Evolutionary conservation across 2,113 vertebrate genomes (phyloP).

Genomic region (Malurus melanocephalus): DNA sequence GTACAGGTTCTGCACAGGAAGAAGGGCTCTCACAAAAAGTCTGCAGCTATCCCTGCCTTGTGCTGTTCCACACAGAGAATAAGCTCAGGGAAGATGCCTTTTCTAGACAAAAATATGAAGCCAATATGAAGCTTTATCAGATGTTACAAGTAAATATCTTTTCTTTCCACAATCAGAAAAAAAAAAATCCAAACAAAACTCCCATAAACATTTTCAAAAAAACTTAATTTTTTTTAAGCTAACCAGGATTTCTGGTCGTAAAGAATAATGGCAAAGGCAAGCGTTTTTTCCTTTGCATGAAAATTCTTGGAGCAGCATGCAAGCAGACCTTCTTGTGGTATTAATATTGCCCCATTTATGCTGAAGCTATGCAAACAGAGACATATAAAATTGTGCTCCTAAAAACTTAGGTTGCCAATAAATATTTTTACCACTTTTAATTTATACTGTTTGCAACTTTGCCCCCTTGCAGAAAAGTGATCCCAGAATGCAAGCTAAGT

Average conservation of each 20-base stretch:
- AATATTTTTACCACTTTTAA: slow-evolving; percentile 42
- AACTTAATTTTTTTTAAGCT: background rate
- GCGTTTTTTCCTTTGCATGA: background rate
- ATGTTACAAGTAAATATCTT: background rate
- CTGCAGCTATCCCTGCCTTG: background rate
- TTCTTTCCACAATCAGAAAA: background rate
- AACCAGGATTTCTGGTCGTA: background rate
- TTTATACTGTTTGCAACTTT: background rate
- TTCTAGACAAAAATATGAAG: background rate
- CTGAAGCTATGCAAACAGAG: slow-evolving; percentile 59
- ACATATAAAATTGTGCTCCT: slow-evolving; percentile 63
- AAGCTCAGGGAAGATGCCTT: background rate
- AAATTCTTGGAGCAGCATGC: slow-evolving; percentile 66
- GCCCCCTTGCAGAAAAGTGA: background rate
- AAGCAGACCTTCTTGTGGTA: slow-evolving; percentile 59
- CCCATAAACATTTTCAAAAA: background rate
- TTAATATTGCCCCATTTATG: slow-evolving; percentile 62
- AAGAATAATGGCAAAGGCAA: slow-evolving; percentile 14
- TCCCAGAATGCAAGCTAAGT: background rate
- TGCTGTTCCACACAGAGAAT: background rate
- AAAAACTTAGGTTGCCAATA: slow-evolving; percentile 46
- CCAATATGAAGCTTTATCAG: background rate
- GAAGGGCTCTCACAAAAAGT: background rate
- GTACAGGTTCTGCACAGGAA: background rate
- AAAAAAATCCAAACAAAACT: too few species aligned